phyloP scores from a whole-genome alignment of 1,140 invertebrate species.

The Panagrolaimus sp. region DNA sequence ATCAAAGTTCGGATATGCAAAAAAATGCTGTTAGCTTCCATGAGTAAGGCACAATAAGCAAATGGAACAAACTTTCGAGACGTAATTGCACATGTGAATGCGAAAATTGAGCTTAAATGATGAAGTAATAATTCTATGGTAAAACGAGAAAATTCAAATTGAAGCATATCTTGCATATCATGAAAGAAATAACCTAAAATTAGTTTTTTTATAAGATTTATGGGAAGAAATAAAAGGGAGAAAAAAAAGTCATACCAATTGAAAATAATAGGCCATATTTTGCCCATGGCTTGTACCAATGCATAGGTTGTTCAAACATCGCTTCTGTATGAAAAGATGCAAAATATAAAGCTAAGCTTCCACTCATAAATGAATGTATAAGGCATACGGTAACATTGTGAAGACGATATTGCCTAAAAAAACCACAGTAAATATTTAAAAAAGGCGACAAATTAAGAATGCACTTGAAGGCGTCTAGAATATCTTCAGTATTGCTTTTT shows the following conservation, averaged over 20 bases:
- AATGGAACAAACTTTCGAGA: slow-evolving; percentile 35
- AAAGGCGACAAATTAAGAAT: not conserved
- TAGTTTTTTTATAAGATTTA: slow-evolving; percentile 3
- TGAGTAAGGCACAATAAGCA: slow-evolving; percentile 48
- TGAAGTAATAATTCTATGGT: slow-evolving; percentile 45
- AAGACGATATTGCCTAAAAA: slow-evolving; percentile 49
- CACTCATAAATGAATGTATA: slow-evolving; percentile 39
- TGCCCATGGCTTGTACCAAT: slow-evolving; percentile 11
- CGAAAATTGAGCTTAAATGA: slow-evolving; percentile 41
- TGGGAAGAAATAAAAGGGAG: not conserved
- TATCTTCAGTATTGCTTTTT: not conserved
- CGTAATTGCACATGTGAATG: slow-evolving; percentile 25
- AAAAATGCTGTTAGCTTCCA: slow-evolving; percentile 49
- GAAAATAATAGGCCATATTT: slow-evolving; percentile 15
- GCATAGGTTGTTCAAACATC: slow-evolving; percentile 9
- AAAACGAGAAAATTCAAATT: slow-evolving; percentile 46
- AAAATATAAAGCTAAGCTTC: slow-evolving; percentile 35
- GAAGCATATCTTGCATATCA: slow-evolving; percentile 49
- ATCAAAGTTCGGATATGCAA: slow-evolving; percentile 43
- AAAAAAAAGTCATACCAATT: slow-evolving; percentile 12
- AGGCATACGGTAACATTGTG: slow-evolving; percentile 47
- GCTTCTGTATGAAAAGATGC: slow-evolving; percentile 37
- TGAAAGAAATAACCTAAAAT: slow-evolving; percentile 44
- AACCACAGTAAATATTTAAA: not conserved
- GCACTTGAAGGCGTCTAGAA: too few relatives aligned